Base-by-base conservation (phyloP, 2,888 invertebrate genomes). In the Agrilus biguttatus region DNA sequence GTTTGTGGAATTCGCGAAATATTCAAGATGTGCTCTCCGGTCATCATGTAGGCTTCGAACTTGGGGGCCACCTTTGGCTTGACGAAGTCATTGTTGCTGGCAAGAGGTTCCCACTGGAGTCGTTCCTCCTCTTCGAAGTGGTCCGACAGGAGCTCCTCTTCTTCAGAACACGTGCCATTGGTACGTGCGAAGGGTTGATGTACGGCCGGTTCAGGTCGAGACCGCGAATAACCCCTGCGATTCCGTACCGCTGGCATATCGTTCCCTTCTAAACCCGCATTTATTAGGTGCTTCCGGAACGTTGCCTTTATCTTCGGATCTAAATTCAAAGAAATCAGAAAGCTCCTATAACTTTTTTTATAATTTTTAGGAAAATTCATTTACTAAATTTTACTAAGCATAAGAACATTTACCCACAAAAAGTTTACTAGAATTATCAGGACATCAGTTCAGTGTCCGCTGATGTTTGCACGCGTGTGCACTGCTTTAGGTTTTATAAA, bases 41-140 rank as follows among this genome's bases (percentile, higher is more conserved):
- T 95, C 95, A 95, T 95, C 82, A 93, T 88, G 73, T 89, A 95
- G 44, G 91, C 88, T 69, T 91, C 91, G 69, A 87, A 90, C 66
- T 87, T 81, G 13, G 48, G 48, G 19, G 48, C 46, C 37, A 52
- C 48, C 47, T 50, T 51, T n/a, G 50, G 50, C 40, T 52, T 56
- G 41, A 53, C 52, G 45, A 55, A 53, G 43, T 59, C 58, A 40
- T 66, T 67, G 43, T 66, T 66, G 37, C 61, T 62, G 40, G 63
- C 61, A 41, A 73, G 60, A 3, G 73, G 73, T 52, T 73, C 71
- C 73, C 73, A 73, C 53, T 71, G 71, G 44, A 70, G 60, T 28
- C 71, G 60, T 50, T 71, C 70, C 49, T 71, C 69, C 51, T 70
- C 68, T 45, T 68, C 69, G 49, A 66, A 65, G 46, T 62, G 62